Percentiles rank a stretch among this genome's conserved stretches.
phyloP scores from a whole-genome alignment of 2,797 vertebrate genomes.

The Sebastes iracundus region DNA sequence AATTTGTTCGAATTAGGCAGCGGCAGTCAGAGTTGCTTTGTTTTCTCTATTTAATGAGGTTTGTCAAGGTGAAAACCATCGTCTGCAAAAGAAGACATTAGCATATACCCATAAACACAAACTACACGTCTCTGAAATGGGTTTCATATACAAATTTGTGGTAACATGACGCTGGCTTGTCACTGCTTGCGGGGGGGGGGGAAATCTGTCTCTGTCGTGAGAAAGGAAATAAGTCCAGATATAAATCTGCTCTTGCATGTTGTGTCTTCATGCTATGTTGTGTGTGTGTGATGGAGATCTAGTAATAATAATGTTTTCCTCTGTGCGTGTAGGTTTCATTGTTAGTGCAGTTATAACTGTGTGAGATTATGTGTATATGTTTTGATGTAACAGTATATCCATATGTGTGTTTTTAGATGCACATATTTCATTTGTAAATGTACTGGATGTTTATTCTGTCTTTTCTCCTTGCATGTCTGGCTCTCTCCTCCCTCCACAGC shows the following conservation, averaged over 20 bases:
- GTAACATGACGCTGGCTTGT: slow-evolving; percentile 9
- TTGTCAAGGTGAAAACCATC: slow-evolving; percentile 4
- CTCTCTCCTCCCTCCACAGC: slow-evolving; percentile 13
- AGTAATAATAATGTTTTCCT: neutral
- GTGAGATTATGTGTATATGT: neutral
- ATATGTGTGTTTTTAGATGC: neutral
- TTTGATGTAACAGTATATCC: neutral
- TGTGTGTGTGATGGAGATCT: slow-evolving; percentile 6
- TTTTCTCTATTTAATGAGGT: neutral
- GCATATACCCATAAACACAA: neutral
- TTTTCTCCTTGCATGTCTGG: neutral
- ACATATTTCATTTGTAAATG: slow-evolving; percentile 14
- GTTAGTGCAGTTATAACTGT: neutral
- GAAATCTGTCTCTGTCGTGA: neutral
- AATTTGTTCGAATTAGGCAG: neutral
- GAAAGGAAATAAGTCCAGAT: slow-evolving; percentile 54
- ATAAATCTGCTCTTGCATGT: slow-evolving; percentile 39
- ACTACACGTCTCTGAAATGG: neutral
- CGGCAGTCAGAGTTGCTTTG: neutral
- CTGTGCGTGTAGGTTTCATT: neutral
- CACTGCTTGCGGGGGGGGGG: neutral
- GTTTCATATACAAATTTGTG: neutral
- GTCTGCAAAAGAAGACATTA: neutral
- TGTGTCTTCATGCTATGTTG: slow-evolving; percentile 6
- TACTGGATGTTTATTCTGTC: neutral